Evolutionary conservation across 2,113 vertebrate species (phyloP).

Genomic region (Oryzias javanicus): DNA sequence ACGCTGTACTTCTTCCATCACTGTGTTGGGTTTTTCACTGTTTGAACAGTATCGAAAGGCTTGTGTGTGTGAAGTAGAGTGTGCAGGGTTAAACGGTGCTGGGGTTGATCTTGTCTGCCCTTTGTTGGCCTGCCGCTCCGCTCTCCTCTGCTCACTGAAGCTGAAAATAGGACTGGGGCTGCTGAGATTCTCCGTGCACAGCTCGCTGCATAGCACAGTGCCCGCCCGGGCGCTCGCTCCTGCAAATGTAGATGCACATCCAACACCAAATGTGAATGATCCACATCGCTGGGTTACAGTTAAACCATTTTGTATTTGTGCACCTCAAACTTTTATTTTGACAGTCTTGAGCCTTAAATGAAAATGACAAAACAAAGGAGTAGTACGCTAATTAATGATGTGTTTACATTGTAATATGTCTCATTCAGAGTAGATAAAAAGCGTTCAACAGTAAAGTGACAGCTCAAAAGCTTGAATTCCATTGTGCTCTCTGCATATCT

Average conservation of each 20-base stretch:
- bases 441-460: slow-evolving; percentile 30
- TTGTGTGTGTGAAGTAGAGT: slow-evolving; percentile 12
- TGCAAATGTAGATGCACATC: background rate
- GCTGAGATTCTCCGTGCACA: slow-evolving; percentile 42
- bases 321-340: too few relatives aligned
- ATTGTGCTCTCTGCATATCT: slow-evolving; percentile 1
- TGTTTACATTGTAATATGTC: background rate
- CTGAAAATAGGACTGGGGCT: slow-evolving; percentile 70
- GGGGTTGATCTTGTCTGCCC: slow-evolving; percentile 55
- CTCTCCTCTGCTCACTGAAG: slow-evolving; percentile 66
- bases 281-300: too few relatives aligned
- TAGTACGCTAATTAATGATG: background rate
- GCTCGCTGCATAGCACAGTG: slow-evolving; percentile 32
- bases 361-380: background rate
- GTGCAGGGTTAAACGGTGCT: slow-evolving; percentile 52
- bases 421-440: slow-evolving; percentile 23
- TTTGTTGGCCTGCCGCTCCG: slow-evolving; percentile 38
- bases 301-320: too few relatives aligned
- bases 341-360: background rate
- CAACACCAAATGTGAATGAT: background rate
- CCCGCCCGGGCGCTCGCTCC: slow-evolving; percentile 34
- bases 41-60: background rate
- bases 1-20: background rate
- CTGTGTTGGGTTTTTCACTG: background rate
- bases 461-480: slow-evolving; percentile 29